Percentiles rank a stretch among this genome's conserved stretches.
These are phyloP conservation scores for Dendrocopos noguchii DNA, from an alignment of 2,113 vertebrate genomes.

Conservation along the genomic window DNA sequence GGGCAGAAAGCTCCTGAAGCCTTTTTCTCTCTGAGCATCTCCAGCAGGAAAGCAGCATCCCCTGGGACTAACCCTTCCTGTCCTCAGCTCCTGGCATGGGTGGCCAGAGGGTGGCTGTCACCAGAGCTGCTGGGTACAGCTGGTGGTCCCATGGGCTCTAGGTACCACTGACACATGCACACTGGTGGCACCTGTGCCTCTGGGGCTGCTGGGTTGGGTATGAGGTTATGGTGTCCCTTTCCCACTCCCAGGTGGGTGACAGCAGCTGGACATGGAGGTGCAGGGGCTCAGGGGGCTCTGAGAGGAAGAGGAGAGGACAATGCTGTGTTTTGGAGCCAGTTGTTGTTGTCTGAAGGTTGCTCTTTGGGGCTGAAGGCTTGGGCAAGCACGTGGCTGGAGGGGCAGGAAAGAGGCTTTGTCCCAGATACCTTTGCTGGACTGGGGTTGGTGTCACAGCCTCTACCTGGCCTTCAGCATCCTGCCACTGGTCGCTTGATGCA, in stretches of 20 bases:
- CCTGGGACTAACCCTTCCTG: accelerated
- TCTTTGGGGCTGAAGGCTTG: background rate
- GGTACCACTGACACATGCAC: accelerated
- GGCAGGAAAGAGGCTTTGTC: background rate
- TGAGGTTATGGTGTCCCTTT: background rate
- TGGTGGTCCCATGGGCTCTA: accelerated
- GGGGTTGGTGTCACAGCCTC: background rate
- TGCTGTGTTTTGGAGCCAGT: background rate
- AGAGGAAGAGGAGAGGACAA: background rate
- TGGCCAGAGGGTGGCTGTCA: accelerated
- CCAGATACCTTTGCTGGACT: accelerated
- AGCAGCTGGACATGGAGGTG: accelerated
- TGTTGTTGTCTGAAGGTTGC: background rate
- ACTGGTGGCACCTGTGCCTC: background rate
- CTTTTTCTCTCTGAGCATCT: background rate
- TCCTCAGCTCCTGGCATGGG: background rate
- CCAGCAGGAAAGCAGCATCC: background rate
- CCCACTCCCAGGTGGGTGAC: background rate
- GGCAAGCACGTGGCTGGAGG: background rate
- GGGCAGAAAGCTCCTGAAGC: background rate
- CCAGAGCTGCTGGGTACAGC: accelerated
- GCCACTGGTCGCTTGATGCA: background rate
- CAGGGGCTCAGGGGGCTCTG: background rate
- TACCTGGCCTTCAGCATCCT: background rate
- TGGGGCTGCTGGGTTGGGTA: background rate